phyloP scores from a whole-genome alignment of 2,797 vertebrate genomes.

The Anguilla obscura region DNA sequence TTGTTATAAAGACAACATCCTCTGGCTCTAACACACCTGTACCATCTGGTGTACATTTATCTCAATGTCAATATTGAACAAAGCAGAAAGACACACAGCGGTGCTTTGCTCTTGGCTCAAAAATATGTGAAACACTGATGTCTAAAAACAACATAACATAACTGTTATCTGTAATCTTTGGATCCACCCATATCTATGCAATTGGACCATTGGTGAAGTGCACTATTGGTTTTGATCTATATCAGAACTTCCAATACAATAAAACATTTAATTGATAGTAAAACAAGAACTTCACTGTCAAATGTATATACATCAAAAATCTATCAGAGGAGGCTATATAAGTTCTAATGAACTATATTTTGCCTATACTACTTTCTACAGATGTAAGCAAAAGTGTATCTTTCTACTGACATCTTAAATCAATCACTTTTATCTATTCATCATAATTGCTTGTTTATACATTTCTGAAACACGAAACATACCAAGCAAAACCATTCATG shows the following conservation, averaged over 20 bases:
- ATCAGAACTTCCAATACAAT: neutral
- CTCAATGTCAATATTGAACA: constrained; percentile 7
- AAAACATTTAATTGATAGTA: neutral
- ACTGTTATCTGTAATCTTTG: neutral
- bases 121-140: neutral
- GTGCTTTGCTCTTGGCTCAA: neutral
- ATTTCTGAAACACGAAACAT: neutral
- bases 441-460: neutral
- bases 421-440: neutral
- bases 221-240: neutral
- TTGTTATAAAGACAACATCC: neutral
- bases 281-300: neutral
- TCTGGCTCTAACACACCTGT: neutral
- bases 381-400: neutral
- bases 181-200: neutral
- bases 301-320: neutral
- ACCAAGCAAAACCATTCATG: neutral
- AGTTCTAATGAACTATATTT: neutral
- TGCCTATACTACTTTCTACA: neutral
- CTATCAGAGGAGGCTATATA: neutral
- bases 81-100: neutral
- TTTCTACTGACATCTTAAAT: neutral
- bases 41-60: neutral
- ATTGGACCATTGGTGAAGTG: neutral
- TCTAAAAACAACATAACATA: neutral